Evolutionary conservation across 2,888 invertebrate species (phyloP), one percentile per base, ranked within the genome.

Genomic region (Falcaria lacertinaria): DNA sequence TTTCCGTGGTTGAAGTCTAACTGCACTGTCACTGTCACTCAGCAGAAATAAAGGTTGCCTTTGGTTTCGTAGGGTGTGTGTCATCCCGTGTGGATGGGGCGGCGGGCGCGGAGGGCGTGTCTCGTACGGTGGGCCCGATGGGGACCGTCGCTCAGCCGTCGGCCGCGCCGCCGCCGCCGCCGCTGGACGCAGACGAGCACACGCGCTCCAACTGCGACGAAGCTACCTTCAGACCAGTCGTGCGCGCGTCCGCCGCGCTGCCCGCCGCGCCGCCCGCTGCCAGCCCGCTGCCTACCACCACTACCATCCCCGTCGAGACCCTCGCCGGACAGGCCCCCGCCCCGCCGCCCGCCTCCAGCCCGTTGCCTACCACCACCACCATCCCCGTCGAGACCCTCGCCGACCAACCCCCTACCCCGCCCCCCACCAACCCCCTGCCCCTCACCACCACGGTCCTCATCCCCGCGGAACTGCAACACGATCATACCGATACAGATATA

Each of bases 51-150:
- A 75, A 75, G 85, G 92, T 92, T 93, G 95, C 94, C 95, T 94
- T 94, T 94, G 95, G 95, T 94, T 95, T 81, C 76, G 93, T 93
- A 91, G 69, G 69, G 54, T 48, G 49, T 43, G 44, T 43, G 53
- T 53, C 52, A 66, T 75, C 43, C 48, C 37, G 51, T 42, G 48
- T 43, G 51, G 50, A 45, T 43, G 47, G 46, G 43, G 76, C 50
- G 78, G 67, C 84, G 81, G 54, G 81, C 82, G 35, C 45, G 39
- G 39, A 88, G 76, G 77, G 78, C 84, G 70, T 80, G 80, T 56
- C 75, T 69, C 83, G 80, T 64, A 93, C 94, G 55, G 95, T 95
- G 69, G 95, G 93, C 87, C 95, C 94, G 43, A 82, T 93, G 73
- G 95, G 95, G 62, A 94, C 93, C 47, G 95, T 94, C 58, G 92